Conservation (phyloP, 2,797 vertebrate genomes). For the Semotilus atromaculatus region DNA sequence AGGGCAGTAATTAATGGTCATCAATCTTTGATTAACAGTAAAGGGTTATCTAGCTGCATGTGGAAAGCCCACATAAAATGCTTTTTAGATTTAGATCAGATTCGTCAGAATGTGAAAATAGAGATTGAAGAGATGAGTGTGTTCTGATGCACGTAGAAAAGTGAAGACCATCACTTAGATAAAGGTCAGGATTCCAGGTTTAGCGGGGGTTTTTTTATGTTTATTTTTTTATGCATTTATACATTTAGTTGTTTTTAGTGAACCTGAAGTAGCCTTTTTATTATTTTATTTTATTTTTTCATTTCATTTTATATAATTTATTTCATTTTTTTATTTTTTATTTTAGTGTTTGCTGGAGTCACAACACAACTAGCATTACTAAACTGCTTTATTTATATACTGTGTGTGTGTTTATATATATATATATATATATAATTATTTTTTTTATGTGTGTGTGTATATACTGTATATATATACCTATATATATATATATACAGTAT, state of each 20-base stretch:
- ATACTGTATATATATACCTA: too few relatives aligned
- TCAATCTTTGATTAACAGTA: constrained; percentile 10
- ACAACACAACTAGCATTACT: too few relatives aligned
- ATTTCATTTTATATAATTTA: background rate
- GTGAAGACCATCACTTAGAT: constrained; percentile 9
- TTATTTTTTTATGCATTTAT: background rate
- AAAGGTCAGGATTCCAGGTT: background rate
- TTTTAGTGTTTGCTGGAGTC: too few relatives aligned
- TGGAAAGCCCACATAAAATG: background rate
- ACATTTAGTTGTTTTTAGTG: background rate
- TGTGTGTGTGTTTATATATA: too few relatives aligned
- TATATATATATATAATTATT: too few relatives aligned
- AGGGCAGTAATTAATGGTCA: background rate
- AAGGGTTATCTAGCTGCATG: constrained; percentile 2
- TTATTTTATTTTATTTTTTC: background rate
- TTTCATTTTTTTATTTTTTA: too few relatives aligned
- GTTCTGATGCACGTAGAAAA: background rate
- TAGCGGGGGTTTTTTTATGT: background rate
- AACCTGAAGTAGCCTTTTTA: background rate
- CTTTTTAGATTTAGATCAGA: constrained; percentile 22
- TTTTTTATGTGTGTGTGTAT: too few relatives aligned
- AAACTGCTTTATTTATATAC: too few relatives aligned
- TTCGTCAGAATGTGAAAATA: constrained; percentile 9
- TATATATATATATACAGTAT: too few relatives aligned
- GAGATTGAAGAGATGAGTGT: constrained; percentile 3